These are phyloP conservation scores for Linepithema humile DNA, from an alignment of 1,140 invertebrate species.

Conservation along the genomic window DNA sequence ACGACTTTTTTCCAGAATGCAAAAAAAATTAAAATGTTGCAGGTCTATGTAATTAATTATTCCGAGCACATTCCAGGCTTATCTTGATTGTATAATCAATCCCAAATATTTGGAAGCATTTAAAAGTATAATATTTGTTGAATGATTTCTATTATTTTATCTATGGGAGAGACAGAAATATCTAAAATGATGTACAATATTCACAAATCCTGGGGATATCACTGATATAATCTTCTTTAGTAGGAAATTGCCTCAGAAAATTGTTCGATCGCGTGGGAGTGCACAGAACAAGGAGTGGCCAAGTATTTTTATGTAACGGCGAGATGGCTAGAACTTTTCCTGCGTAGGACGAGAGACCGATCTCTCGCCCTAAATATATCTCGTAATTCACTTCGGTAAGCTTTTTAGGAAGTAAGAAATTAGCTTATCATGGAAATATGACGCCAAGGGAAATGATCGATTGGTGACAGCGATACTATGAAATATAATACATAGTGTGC, in stretches of 20 bases:
- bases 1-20: no score
- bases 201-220: neutral
- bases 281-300: neutral
- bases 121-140: neutral
- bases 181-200: neutral
- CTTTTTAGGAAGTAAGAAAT: constrained; percentile 84
- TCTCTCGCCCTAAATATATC: constrained; percentile 79
- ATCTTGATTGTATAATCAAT: no score
- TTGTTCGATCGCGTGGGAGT: constrained; percentile 15
- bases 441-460: constrained; percentile 77
- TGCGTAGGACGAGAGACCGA: constrained; percentile 78
- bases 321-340: constrained; percentile 75
- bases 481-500: constrained; percentile 29
- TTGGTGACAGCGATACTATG: constrained; percentile 74
- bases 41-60: no score
- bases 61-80: neutral
- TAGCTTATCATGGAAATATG: constrained; percentile 76
- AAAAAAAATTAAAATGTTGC: no score
- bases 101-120: neutral
- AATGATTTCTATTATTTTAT: neutral
- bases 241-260: constrained; percentile 41
- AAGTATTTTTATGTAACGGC: constrained; percentile 30
- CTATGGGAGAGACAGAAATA: neutral
- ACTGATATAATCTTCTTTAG: neutral
- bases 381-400: constrained; percentile 81